Conservation (phyloP, 92 coral and sea anemone genomes). For the Palythoa heliodiscus region DNA sequence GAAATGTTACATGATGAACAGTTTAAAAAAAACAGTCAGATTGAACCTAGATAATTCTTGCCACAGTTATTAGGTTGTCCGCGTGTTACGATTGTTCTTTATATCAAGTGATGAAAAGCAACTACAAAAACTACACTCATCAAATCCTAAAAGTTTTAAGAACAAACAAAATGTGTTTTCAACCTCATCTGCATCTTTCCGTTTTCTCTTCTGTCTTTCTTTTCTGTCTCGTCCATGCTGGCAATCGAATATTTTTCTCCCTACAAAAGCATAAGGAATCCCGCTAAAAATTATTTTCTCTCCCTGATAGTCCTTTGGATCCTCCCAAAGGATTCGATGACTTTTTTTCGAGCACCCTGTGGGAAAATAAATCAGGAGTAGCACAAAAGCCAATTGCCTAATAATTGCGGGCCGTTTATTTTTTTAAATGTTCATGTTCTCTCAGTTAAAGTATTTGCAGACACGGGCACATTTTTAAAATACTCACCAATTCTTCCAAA, state of each 20-base stretch:
- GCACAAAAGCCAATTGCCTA: neutral
- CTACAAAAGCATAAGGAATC: conserved; percentile 26
- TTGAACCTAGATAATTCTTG: neutral
- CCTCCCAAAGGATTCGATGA: conserved; percentile 48
- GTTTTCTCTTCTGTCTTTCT: too few species aligned
- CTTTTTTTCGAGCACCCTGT: conserved; percentile 39
- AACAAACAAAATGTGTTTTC: neutral
- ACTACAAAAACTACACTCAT: neutral
- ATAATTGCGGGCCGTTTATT: neutral
- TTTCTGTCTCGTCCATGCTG: too few species aligned
- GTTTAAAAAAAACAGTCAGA: neutral
- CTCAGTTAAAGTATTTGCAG: neutral
- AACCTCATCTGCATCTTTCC: too few species aligned
- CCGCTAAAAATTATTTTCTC: conserved; percentile 29
- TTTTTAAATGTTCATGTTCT: neutral
- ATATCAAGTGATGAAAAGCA: neutral
- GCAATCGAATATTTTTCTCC: conserved; percentile 25
- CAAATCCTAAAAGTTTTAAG: neutral
- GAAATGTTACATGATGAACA: neutral
- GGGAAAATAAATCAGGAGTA: conserved; percentile 2
- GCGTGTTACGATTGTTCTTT: too few species aligned
- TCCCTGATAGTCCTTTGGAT: conserved; percentile 37
- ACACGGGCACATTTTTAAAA: neutral
- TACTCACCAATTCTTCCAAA: neutral
- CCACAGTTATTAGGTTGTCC: neutral